A percentile compares a stretch with the other conserved stretches of the same genome.
These are phyloP conservation scores for Sebastes oblongus DNA, from an alignment of 2,797 vertebrate genomes.

Conservation along the genomic window DNA sequence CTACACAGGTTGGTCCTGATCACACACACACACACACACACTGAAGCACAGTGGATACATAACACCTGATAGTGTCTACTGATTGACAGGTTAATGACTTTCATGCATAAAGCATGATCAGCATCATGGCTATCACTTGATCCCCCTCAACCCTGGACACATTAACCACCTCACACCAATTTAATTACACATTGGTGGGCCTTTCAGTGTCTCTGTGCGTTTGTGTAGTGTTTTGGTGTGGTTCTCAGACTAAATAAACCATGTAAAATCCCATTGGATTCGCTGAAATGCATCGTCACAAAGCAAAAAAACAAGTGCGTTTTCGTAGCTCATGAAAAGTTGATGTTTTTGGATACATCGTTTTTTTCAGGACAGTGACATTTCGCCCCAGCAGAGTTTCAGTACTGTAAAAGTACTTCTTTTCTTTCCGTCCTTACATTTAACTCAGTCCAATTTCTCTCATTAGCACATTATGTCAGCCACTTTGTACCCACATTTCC, in stretches of 20 bases:
- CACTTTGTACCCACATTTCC: background rate
- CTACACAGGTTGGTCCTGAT: slow-evolving; percentile 24
- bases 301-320: background rate
- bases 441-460: background rate
- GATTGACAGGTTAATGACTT: slow-evolving; percentile 69
- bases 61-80: slow-evolving; percentile 54
- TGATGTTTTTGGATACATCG: background rate
- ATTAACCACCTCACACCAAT: slow-evolving; percentile 62
- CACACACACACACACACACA: slow-evolving; percentile 12
- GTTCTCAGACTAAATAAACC: background rate
- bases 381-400: background rate
- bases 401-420: background rate
- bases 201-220: background rate
- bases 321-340: background rate
- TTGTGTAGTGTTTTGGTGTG: background rate
- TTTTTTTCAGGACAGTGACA: background rate
- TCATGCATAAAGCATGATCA: slow-evolving; percentile 77
- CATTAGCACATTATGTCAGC: background rate
- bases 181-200: slow-evolving; percentile 68
- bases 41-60: slow-evolving; percentile 28
- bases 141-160: slow-evolving; percentile 54
- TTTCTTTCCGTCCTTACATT: background rate
- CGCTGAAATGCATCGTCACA: background rate
- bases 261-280: background rate
- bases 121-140: slow-evolving; percentile 69